Percentiles rank a stretch among this genome's conserved stretches.
These are phyloP conservation scores for Oryzias celebensis DNA, from an alignment of 2,113 vertebrate genomes.

Conservation along the genomic window DNA sequence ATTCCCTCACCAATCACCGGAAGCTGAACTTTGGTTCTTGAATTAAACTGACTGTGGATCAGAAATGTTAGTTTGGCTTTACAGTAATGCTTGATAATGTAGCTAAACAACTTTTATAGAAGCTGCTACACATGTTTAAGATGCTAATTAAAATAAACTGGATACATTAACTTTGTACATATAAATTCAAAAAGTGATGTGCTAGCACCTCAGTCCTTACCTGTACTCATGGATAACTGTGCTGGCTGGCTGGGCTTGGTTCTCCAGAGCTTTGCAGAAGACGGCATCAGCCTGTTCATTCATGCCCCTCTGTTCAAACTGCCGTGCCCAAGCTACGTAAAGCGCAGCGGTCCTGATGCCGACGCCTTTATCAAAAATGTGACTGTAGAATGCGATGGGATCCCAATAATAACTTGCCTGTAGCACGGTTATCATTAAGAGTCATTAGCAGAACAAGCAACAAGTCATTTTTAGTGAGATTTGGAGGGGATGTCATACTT, in stretches of 20 bases:
- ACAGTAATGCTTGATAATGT: too few species aligned
- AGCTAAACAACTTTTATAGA: too few species aligned
- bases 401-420: constrained; percentile 80
- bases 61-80: neutral
- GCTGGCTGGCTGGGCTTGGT: constrained; percentile 78
- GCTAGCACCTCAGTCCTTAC: constrained; percentile 52
- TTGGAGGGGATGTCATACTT: constrained; percentile 54
- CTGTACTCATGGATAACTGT: constrained; percentile 76
- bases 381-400: constrained; percentile 73
- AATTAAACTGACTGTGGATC: constrained; percentile 78
- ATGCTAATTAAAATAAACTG: too few species aligned
- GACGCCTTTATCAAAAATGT: constrained; percentile 76
- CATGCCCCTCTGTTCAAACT: constrained; percentile 73
- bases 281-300: constrained; percentile 69
- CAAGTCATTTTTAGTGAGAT: neutral
- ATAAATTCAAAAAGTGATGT: neutral
- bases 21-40: constrained; percentile 49
- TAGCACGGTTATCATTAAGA: neutral
- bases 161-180: neutral
- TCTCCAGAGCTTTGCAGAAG: constrained; percentile 79
- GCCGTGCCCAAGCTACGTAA: constrained; percentile 82
- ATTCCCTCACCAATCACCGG: constrained; percentile 61
- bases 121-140: too few species aligned
- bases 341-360: constrained; percentile 76
- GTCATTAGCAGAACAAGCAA: too few species aligned